phyloP scores from a whole-genome alignment of 2,797 vertebrate genomes.

The Protonibea diacanthus region DNA sequence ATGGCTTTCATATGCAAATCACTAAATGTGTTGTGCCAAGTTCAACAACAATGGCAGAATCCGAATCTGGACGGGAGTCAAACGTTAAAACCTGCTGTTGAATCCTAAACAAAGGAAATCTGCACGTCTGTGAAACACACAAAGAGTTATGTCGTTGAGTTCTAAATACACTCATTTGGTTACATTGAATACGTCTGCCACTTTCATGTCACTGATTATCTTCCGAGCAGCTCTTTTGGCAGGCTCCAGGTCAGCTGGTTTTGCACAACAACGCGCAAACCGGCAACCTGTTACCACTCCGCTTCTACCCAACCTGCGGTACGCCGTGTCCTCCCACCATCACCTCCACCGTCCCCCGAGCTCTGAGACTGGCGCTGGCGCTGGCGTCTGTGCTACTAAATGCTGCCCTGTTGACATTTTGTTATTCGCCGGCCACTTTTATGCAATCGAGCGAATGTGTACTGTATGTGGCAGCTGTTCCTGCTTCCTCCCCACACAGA shows the following conservation, averaged over 20 bases:
- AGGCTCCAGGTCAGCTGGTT: conserved; percentile 19
- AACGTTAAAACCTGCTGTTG: conserved; percentile 14
- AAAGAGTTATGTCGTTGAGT: background rate
- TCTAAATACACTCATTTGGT: background rate
- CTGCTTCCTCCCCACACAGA: conserved; percentile 63
- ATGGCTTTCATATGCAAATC: conserved; percentile 40
- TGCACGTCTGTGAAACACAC: background rate
- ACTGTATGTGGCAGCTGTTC: conserved; percentile 79
- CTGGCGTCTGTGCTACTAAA: conserved; percentile 80
- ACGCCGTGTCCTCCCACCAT: conserved; percentile 40
- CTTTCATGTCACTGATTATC: conserved; percentile 31
- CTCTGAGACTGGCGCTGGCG: conserved; percentile 66
- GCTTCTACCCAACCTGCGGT: conserved; percentile 33
- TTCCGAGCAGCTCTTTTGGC: conserved; percentile 16
- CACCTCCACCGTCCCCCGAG: background rate
- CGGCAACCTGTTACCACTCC: conserved; percentile 41
- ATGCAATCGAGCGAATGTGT: conserved; percentile 77
- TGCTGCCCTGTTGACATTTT: conserved; percentile 86
- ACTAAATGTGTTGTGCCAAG: conserved; percentile 18
- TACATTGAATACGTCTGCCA: background rate
- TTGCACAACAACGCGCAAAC: conserved; percentile 24
- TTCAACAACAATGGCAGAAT: conserved; percentile 22
- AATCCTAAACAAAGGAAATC: conserved; percentile 14
- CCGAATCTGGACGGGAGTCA: conserved; percentile 31
- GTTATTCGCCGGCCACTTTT: conserved; percentile 83